Evolutionary conservation across 2,888 invertebrate species (phyloP), one percentile per base, ranked within the genome.

Genomic region (Elegia similella): DNA sequence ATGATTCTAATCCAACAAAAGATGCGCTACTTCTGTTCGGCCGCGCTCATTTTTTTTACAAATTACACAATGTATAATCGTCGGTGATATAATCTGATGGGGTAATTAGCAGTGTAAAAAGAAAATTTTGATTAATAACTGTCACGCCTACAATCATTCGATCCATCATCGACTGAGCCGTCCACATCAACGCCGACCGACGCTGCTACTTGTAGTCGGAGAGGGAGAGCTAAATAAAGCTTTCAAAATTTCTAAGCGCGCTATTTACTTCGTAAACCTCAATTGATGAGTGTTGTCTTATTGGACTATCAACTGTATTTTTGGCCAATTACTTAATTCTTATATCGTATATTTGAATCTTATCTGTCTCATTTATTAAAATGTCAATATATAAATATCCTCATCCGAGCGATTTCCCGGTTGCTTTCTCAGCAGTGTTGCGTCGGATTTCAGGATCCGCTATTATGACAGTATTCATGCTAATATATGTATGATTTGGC

Each of bases 1-100:
- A 69, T 70, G 73, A 63, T 78, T 76, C 72, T 73, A 75, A 76
- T 75, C 68, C 69, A 74, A 84, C 81, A 82, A 86, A 86, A 83
- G 81, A 79, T 73, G 81, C 73, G 73, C 79, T 76, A 83, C 80
- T 80, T 82, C 75, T 76, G 73, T 82, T 84, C 70, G 73, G 69
- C 71, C 72, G 75, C 73, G 72, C 72, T 76, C 73, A 72, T 76
- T 75, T 73, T 73, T 74, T 78, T 77, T 75, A 70, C 67, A 77
- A 81, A 82, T 85, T 80, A 72, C 76, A 70, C 79, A 84, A 85
- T 73, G 63, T 60, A 58, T 62, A 59, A 62, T 64, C 57, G 60
- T 55, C 30, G 70, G 70, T 85, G 80, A 80, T 77, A 78, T 76
- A 84, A 86, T 73, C 67, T 75, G 77, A 79, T 72, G 72, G 69